These are phyloP conservation scores for Acanthaster planci DNA, from an alignment of 35 echinoderm and acorn worm genomes.

Conservation along the genomic window DNA sequence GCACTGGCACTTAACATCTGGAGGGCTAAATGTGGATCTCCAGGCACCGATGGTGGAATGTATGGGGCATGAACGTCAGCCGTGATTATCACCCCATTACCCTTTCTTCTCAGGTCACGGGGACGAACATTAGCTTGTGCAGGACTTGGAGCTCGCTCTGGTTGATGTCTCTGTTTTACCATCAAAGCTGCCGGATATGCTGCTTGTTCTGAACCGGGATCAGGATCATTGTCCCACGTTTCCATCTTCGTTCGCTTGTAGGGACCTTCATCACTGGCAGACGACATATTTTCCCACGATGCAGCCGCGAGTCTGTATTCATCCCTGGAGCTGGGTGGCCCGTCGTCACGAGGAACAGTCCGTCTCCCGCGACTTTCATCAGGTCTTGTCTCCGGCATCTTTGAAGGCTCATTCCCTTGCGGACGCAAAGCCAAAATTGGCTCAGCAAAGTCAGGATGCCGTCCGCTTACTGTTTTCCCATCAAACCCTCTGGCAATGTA, in stretches of 20 bases:
- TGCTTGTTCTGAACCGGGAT: background rate
- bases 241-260: background rate
- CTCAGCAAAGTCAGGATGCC: background rate
- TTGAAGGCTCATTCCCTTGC: background rate
- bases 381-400: background rate
- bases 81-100: constrained; percentile 1
- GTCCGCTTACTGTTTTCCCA: background rate
- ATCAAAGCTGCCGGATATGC: background rate
- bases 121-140: background rate
- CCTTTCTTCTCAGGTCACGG: background rate
- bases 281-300: constrained; percentile 2
- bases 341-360: background rate
- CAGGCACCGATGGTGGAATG: background rate
- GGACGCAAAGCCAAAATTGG: background rate
- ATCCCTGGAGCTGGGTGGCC: background rate
- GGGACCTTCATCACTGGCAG: constrained; percentile 8
- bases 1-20: constrained; percentile 11
- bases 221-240: constrained; percentile 7
- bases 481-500: background rate
- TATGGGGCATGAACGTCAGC: constrained; percentile 8
- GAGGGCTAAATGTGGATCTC: background rate
- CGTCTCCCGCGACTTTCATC: background rate
- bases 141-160: background rate
- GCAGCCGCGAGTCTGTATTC: constrained; percentile 16
- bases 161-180: background rate